phyloP scores from a whole-genome alignment of 1,140 invertebrate genomes.

The Panonychus citri region DNA sequence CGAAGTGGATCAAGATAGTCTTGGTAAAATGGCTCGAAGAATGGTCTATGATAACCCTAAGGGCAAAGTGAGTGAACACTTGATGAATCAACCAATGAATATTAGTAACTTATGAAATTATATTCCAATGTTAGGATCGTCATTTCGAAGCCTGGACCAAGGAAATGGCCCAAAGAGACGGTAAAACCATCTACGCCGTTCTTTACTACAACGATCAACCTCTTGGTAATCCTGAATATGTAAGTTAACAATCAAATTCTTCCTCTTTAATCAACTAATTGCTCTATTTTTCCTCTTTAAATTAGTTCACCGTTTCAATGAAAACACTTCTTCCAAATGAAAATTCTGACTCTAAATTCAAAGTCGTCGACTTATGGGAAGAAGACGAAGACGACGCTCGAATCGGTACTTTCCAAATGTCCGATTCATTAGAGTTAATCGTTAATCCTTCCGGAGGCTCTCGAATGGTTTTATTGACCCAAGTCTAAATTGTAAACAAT shows the following conservation, averaged over 20 bases:
- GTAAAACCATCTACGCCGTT: neutral
- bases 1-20: conserved; percentile 21
- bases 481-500: no score
- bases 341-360: no score
- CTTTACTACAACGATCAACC: neutral
- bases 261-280: no score
- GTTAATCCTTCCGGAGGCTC: no score
- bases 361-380: no score
- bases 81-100: neutral
- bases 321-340: no score
- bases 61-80: neutral
- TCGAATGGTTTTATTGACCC: no score
- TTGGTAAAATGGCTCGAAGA: conserved; percentile 23
- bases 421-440: no score
- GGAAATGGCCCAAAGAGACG: neutral
- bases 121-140: neutral
- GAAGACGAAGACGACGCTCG: no score
- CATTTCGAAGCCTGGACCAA: neutral
- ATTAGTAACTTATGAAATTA: neutral
- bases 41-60: conserved; percentile 11
- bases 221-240: neutral
- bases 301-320: no score
- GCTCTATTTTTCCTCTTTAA: no score
- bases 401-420: no score
- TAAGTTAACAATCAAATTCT: neutral